Percentiles rank a stretch among this genome's conserved stretches.
phyloP scores from a whole-genome alignment of 92 coral and sea anemone genomes.

The Actinernus sp. region DNA sequence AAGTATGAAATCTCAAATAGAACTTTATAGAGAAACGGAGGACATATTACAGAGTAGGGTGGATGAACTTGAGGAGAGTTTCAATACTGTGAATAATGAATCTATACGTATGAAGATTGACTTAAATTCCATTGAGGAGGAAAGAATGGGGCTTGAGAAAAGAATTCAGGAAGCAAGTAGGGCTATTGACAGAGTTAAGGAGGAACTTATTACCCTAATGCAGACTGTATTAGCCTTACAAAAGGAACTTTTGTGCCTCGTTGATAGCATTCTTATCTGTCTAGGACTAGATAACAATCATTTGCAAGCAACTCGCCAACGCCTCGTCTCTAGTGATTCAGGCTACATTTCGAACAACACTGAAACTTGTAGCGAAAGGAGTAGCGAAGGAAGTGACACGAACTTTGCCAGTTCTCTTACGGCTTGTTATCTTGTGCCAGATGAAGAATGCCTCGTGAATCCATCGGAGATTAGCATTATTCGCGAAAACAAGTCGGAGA shows the following conservation, averaged over 20 bases:
- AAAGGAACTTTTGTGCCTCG: slow-evolving; percentile 68
- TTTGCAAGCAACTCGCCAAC: slow-evolving; percentile 32
- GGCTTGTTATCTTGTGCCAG: slow-evolving; percentile 65
- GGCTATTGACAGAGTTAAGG: slow-evolving; percentile 79
- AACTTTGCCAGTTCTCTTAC: slow-evolving; percentile 47
- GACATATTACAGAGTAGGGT: slow-evolving; percentile 61
- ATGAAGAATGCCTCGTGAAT: slow-evolving; percentile 77
- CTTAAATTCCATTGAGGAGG: slow-evolving; percentile 73
- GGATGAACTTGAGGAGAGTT: slow-evolving; percentile 73
- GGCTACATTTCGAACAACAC: slow-evolving; percentile 56
- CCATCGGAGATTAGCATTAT: slow-evolving; percentile 86
- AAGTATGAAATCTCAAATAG: slow-evolving; percentile 68
- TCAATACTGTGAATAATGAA: slow-evolving; percentile 54
- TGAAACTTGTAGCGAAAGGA: slow-evolving; percentile 53
- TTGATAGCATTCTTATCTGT: slow-evolving; percentile 70
- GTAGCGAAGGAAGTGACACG: slow-evolving; percentile 74
- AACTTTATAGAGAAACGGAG: slow-evolving; percentile 66
- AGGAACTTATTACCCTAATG: slow-evolving; percentile 82
- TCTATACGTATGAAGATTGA: slow-evolving; percentile 65
- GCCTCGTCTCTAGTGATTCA: slow-evolving; percentile 59
- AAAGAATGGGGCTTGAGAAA: slow-evolving; percentile 69
- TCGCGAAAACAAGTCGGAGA: slow-evolving; percentile 85
- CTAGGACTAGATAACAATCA: slow-evolving; percentile 64
- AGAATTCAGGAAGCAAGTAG: slow-evolving; percentile 76
- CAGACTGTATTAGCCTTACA: slow-evolving; percentile 80